Evolutionary conservation across 23 tunicate genomes (phyloP).

Genomic region (Diplosoma virens): DNA sequence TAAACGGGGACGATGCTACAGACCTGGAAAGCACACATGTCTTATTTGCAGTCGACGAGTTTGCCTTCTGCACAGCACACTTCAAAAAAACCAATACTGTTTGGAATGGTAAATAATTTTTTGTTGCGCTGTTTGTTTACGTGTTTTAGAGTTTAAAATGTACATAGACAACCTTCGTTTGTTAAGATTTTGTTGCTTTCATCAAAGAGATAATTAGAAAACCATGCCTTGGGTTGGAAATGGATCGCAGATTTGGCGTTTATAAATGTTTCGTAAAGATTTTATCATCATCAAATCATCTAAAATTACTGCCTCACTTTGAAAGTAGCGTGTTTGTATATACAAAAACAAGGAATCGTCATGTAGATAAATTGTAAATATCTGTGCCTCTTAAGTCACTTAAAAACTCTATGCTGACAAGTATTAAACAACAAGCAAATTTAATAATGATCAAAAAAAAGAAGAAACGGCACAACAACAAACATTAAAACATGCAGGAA

Average conservation of each 20-base stretch:
- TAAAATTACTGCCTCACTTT: background rate
- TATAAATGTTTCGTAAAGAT: background rate
- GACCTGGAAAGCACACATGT: background rate
- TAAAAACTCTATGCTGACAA: background rate
- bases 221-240: background rate
- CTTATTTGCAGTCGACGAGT: background rate
- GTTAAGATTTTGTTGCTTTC: background rate
- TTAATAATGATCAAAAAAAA: too few species aligned
- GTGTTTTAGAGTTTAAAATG: background rate
- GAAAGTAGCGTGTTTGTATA: background rate
- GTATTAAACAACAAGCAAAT: too few species aligned
- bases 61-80: background rate
- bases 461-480: too few species aligned
- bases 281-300: background rate
- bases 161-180: background rate
- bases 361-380: too few species aligned
- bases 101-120: too few species aligned
- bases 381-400: background rate
- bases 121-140: background rate
- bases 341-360: too few species aligned
- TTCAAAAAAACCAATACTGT: background rate
- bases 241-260: background rate
- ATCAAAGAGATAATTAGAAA: background rate
- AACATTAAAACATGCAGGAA: too few species aligned
- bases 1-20: background rate